These are phyloP conservation scores for Cerceris rybyensis DNA, from an alignment of 2,888 invertebrate genomes.

Conservation along the genomic window DNA sequence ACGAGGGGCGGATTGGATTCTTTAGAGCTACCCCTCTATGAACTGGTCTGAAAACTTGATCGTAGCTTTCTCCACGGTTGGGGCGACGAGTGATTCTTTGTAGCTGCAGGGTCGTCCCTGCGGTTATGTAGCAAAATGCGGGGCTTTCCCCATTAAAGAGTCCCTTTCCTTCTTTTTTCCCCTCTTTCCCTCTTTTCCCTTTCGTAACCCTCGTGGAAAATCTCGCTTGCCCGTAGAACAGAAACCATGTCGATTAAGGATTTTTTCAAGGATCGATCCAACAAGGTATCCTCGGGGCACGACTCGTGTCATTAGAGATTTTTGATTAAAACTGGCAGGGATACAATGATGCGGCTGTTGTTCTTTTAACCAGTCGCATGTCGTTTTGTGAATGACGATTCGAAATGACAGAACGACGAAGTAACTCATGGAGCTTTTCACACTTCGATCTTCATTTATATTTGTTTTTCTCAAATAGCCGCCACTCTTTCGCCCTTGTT, in stretches of 20 bases:
- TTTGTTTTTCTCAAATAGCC: too few species aligned
- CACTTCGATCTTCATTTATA: too few species aligned
- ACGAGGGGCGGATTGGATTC: slow-evolving; percentile 54
- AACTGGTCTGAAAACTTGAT: slow-evolving; percentile 60
- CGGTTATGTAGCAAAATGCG: slow-evolving; percentile 69
- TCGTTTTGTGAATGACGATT: too few species aligned
- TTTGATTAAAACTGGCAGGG: slow-evolving; percentile 2
- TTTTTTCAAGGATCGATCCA: slow-evolving; percentile 29
- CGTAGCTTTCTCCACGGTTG: slow-evolving; percentile 58
- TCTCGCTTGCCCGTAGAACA: slow-evolving; percentile 21
- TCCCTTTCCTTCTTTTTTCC: slow-evolving; percentile 36
- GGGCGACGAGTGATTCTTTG: slow-evolving; percentile 69
- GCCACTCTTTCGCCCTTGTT: too few species aligned
- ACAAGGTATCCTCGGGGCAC: slow-evolving; percentile 15
- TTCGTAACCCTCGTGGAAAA: slow-evolving; percentile 8
- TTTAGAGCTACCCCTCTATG: slow-evolving; percentile 50
- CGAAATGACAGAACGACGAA: too few species aligned
- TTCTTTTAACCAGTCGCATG: background rate
- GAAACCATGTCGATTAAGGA: slow-evolving; percentile 30
- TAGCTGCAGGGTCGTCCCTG: slow-evolving; percentile 64
- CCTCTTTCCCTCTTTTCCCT: slow-evolving; percentile 2
- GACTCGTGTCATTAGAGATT: slow-evolving; percentile 15
- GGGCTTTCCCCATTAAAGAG: slow-evolving; percentile 64
- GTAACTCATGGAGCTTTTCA: too few species aligned
- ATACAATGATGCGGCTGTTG: background rate